Base-by-base conservation (phyloP, 2,797 vertebrate genomes). In the Enteromius trimaculatus region DNA sequence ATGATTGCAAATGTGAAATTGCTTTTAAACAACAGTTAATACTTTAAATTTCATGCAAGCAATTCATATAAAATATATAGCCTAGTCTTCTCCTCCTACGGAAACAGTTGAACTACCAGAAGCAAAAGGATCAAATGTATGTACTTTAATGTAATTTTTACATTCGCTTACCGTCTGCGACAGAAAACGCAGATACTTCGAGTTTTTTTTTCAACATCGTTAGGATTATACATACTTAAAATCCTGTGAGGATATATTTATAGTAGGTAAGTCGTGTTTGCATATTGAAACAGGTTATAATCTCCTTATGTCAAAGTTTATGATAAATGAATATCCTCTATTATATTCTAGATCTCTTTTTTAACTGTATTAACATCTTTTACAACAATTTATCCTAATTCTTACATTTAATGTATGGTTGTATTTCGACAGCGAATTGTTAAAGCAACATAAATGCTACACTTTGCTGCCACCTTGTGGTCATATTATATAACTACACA, bases 391-490 rank as follows among this genome's bases (percentile, higher is more conserved):
- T 44, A 44, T 23, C 14, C 64, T 11, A 2, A 37, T 9, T n/a
- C 19, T 55, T 55, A n/a, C 3, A 23, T 23, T 23, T 55, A n/a
- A 10, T 23, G n/a, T 11, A 11, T 58, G 2, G 13, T 39, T 37
- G 72, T 39, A 16, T 34, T 37, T n/a, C 16, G 6, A 37, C 11
- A 14, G 0, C 9, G 31, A 55, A 58, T 58, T 51, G 49, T 53
- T 58, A 13, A 39, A 26, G 72, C 37, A 51, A 47, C 23, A 8
- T 74, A 16, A 60, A 47, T 64, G 53, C 62, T 37, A 11, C 4
- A 31, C 10, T 81, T 72, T 86, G 82, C 82, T 85, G 77, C 77
- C 87, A 77, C n/a, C 83, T 31, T 47, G 58, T 55, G 77, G 8
- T 72, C 55, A 86, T 68, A 66, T 23, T 58, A 4, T 64, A 66